Percentiles rank a stretch among this genome's conserved stretches.
Evolutionary conservation across 2,797 vertebrate species (phyloP).

Genomic region (Sphaeramia orbicularis): DNA sequence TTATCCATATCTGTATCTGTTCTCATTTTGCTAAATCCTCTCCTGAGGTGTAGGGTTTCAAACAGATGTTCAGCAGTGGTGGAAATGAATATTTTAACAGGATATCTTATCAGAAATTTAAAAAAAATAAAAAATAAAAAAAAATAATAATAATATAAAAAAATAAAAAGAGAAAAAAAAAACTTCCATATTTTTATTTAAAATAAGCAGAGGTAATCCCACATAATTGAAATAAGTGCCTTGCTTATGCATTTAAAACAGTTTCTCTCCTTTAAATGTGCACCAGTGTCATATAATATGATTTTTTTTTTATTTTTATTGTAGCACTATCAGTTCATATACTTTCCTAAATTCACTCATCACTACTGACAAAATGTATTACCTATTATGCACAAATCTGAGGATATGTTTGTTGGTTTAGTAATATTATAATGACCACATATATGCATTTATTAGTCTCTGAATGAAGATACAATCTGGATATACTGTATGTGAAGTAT

Average conservation of each 20-base stretch:
- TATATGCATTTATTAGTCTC: too few relatives aligned
- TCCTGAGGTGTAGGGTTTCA: neutral
- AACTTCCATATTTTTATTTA: neutral
- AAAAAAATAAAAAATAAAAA: too few relatives aligned
- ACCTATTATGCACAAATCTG: conserved; percentile 40
- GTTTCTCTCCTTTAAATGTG: neutral
- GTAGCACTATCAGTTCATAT: conserved; percentile 6
- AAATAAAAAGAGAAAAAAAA: neutral
- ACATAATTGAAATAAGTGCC: neutral
- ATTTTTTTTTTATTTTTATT: neutral
- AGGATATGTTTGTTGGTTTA: neutral
- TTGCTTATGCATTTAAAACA: neutral
- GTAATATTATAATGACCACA: too few relatives aligned
- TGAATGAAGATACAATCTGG: too few relatives aligned
- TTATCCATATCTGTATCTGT: conserved; percentile 3
- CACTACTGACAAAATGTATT: conserved; percentile 48
- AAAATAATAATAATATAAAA: too few relatives aligned
- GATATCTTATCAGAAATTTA: neutral
- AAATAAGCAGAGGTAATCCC: neutral
- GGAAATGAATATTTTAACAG: neutral
- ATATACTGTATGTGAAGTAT: too few relatives aligned
- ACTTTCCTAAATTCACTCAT: conserved; percentile 30
- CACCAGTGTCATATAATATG: neutral
- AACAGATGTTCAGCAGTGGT: neutral
- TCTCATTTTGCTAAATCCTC: neutral